These are phyloP conservation scores for Falco punctatus DNA, from an alignment of 2,113 vertebrate species.

Conservation along the genomic window DNA sequence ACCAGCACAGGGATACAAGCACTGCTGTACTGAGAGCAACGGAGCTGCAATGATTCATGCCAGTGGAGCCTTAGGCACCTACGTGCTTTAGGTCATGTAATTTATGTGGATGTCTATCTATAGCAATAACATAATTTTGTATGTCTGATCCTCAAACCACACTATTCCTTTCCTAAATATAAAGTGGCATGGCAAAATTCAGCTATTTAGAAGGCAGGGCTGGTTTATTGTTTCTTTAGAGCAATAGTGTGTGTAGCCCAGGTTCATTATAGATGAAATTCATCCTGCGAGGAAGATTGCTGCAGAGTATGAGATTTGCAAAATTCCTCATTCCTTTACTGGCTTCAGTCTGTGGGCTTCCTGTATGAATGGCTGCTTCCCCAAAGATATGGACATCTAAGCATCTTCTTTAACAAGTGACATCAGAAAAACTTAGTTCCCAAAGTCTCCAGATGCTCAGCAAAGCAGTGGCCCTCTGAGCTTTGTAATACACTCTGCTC, in stretches of 20 bases:
- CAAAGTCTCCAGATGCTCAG: neutral
- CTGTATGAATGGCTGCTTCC: neutral
- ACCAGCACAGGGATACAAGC: neutral
- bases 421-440: neutral
- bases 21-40: neutral
- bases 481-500: neutral
- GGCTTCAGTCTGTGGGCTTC: neutral
- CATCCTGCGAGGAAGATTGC: neutral
- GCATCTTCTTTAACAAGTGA: neutral
- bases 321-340: neutral
- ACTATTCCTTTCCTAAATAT: neutral
- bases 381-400: neutral
- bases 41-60: neutral
- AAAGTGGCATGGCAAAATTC: neutral
- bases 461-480: neutral
- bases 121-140: neutral
- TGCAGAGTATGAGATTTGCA: neutral
- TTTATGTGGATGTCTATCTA: neutral
- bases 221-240: neutral
- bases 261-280: neutral
- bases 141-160: neutral
- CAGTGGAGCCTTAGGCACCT: neutral
- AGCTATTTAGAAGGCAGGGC: neutral
- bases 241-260: neutral
- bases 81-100: neutral